Base-by-base conservation (phyloP, 2,797 vertebrate genomes). In the Clangula hyemalis region DNA sequence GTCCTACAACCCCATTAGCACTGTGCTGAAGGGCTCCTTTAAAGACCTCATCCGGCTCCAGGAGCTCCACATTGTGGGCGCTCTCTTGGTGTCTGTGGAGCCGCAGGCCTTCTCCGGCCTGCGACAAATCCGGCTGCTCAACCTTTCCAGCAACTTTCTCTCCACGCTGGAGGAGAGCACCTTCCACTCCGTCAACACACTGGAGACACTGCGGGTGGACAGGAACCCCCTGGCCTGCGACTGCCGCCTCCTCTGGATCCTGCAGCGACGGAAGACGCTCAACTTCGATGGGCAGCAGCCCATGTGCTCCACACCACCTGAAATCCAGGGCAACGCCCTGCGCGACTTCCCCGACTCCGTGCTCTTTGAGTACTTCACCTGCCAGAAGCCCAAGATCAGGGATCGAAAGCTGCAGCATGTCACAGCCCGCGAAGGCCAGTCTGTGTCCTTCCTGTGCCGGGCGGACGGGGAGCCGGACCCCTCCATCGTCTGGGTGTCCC, bases 321-420 rank as follows among this genome's bases (percentile, higher is more conserved):
- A 99, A 93, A 98, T 99, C 69, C 99, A 98, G 93, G 99, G 99
- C 24, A 98, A 98, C 6, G 98, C 99, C 27, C 98, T 99, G n/a
- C 98, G 96, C 0, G 97, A 97, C 72, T 99, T 99, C 95, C 98
- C 99, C 0, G 99, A 99, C 98, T 98, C 99, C 0, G 98, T 98
- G 32, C 98, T 99, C n/a, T 99, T 99, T 19, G 99, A 99, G 90
- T 99, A 99, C 94, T 99, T 99, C 87, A 99, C 99, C 62, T 99
- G 99, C 95, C 99, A 99, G 97, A 98, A 99, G 95, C 99, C 99
- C 90, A 98, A 99, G 97, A 99, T 99, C 90, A 98, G 98, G 53
- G 99, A 99, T 97, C 98, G 99, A 53, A 98, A 98, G 94, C 98
- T 99, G 89, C 99, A 99, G 97, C 99, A 98, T 18, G 94, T 99